Base-by-base conservation (phyloP, 2,888 invertebrate species). In the Carcina quercana region DNA sequence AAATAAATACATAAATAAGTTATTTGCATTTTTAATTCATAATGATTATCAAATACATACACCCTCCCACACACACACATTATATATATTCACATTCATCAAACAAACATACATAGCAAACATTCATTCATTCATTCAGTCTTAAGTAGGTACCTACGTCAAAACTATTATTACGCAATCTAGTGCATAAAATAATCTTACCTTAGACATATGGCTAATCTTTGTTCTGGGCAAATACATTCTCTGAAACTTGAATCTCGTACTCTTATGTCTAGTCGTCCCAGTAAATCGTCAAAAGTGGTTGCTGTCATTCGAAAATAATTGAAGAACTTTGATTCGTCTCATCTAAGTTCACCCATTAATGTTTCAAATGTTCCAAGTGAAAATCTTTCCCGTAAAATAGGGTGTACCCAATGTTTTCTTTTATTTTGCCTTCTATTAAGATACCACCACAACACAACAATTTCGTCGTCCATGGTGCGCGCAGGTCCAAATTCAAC, bases 231-330 rank as follows among this genome's bases (percentile, higher is more conserved):
- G 28, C 32, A 43, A 44, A 41, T 42, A 32, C 43, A 45, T 41
- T 47, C 43, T 44, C 45, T 46, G 32, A 50, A 47, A 40, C 42
- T 46, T 40, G 43, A 44, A 44, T 49, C 27, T 39, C 42, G 42
- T 40, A 19, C 30, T 19, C 32, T 34, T 27, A 35, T 35, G 34
- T 13, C 30, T 28, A 42, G 32, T 50, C 42, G 40, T 43, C 40
- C 38, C 40, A 45, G 39, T 34, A 38, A 32, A 35, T 38, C 29
- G 32, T 47, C 42, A 45, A 38, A 47, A 47, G 40, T 39, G 28
- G 41, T 21, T 45, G 40, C 20, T 43, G 38, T 42, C 44, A 46
- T 46, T 43, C 32, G 32, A 37, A 40, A 40, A 33, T 37, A 40
- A 35, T 35, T 37, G 34, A 39, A 43, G 39, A 46, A 39, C 40